phyloP scores from a whole-genome alignment of 1,140 invertebrate genomes.

The Phortica variegata region DNA sequence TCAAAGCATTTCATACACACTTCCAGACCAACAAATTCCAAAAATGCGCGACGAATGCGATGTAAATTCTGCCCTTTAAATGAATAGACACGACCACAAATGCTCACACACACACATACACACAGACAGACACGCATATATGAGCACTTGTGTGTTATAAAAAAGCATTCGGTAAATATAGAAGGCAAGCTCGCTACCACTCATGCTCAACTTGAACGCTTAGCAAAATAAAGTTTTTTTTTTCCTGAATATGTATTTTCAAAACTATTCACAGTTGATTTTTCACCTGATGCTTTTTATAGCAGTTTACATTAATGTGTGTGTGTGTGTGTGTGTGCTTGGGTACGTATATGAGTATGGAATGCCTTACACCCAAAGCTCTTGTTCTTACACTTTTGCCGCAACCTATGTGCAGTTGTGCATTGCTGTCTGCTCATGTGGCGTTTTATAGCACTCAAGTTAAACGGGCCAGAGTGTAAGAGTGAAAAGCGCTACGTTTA shows the following conservation, averaged over 20 bases:
- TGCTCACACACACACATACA: constrained; percentile 30
- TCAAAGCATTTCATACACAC: constrained; percentile 21
- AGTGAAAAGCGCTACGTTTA: too few relatives aligned
- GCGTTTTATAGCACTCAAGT: constrained; percentile 25
- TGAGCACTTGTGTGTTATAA: constrained; percentile 8
- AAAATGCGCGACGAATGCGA: constrained; percentile 32
- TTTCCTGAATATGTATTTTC: constrained; percentile 47
- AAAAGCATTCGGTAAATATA: not conserved
- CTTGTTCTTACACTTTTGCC: too few relatives aligned
- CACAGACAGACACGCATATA: constrained; percentile 28
- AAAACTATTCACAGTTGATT: constrained; percentile 54
- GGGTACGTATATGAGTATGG: constrained; percentile 7
- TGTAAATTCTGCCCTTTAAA: not conserved
- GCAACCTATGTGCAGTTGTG: constrained; percentile 11
- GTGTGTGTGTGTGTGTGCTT: constrained; percentile 12
- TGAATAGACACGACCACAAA: constrained; percentile 25
- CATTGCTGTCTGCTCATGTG: constrained; percentile 18
- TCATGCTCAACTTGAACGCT: constrained; percentile 14
- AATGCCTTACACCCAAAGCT: too few relatives aligned
- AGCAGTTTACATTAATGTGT: constrained; percentile 6
- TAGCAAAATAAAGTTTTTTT: constrained; percentile 46
- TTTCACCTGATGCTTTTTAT: constrained; percentile 52
- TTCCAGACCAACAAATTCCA: constrained; percentile 45
- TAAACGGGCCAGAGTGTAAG: too few relatives aligned
- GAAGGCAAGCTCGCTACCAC: constrained; percentile 13